Evolutionary conservation across 2,888 invertebrate species (phyloP).

Genomic region (Chymomyza procnemis): DNA sequence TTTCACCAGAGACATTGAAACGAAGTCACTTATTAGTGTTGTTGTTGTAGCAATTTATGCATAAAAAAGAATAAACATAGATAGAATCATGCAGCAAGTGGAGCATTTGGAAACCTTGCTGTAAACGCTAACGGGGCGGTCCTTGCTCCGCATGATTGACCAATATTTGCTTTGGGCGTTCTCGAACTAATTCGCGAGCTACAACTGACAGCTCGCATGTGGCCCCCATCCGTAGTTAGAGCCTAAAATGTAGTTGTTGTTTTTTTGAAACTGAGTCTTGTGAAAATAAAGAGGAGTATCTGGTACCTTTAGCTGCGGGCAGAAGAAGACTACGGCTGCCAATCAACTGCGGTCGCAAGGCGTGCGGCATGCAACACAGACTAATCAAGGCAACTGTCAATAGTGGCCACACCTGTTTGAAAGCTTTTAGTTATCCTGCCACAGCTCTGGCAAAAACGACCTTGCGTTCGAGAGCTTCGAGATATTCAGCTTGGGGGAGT

Average conservation of each 20-base stretch:
- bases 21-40: conserved; percentile 49
- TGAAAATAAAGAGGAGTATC: conserved; percentile 48
- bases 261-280: not conserved
- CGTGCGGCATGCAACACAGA: conserved; percentile 57
- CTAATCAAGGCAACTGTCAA: conserved; percentile 64
- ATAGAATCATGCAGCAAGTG: not conserved
- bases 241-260: conserved; percentile 61
- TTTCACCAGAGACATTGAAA: conserved; percentile 39
- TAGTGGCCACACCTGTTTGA: conserved; percentile 56
- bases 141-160: conserved; percentile 5
- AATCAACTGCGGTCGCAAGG: conserved; percentile 2
- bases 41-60: conserved; percentile 45
- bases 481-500: conserved; percentile 30
- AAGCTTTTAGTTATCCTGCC: conserved; percentile 6
- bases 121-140: not conserved
- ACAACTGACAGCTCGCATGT: not conserved
- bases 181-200: conserved; percentile 3
- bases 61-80: not conserved
- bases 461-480: conserved; percentile 38
- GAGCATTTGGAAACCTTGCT: not conserved
- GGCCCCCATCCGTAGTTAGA: conserved; percentile 30
- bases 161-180: conserved; percentile 61
- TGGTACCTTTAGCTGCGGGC: conserved; percentile 21
- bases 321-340: not conserved
- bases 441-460: conserved; percentile 30